Evolutionary conservation across 64 coral and sea anemone genomes (phyloP), one percentile per base, ranked within the genome.

Genomic region (Actinia tenebrosa): DNA sequence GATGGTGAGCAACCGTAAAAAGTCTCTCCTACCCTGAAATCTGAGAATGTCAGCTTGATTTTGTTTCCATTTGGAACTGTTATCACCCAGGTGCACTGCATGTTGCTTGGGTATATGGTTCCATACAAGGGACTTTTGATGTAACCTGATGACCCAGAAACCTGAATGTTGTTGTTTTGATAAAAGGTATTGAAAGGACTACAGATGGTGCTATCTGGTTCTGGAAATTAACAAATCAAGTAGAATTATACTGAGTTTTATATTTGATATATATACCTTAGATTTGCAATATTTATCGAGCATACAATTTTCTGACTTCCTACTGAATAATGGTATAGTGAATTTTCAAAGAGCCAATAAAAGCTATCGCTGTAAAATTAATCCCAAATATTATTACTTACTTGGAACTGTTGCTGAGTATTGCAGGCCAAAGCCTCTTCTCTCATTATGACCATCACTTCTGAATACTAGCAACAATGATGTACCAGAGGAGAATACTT

Each of bases 1-100:
- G 30, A 42, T 45, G 19, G 59, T 1, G 87, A 93, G 45, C 56
- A 77, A 22, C 5, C 1, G n/a, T 77, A 56, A 58, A 53, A 88
- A 4, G 84, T 45, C 2, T 83, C 43, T 45, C 80, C 77, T 18
- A 93, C 26, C 16, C 30, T 89, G 59, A 86, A 89, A 56, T 89
- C 56, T 68, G 84, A 82, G 14, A 89, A 89, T 25, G 60, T 82
- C 1, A 93, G 56, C 52, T 82, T 89, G 59, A 93, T 19, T 14
- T 90, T 64, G 16, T 61, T 61, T 15, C 68, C 75, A 16, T 61
- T 4, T n/a, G 88, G 84, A 1, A 87, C 88, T 72, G 84, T 77
- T 89, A 94, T 81, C 2, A 80, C 58, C 77, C 87, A 93, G 10
- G 87, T 93, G 72, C 91, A 93, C 16, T 89, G 30, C 71, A 93